Evolutionary conservation across 2,797 vertebrate genomes (phyloP), one percentile per base, ranked within the genome.

Genomic region (Eptatretus atami): DNA sequence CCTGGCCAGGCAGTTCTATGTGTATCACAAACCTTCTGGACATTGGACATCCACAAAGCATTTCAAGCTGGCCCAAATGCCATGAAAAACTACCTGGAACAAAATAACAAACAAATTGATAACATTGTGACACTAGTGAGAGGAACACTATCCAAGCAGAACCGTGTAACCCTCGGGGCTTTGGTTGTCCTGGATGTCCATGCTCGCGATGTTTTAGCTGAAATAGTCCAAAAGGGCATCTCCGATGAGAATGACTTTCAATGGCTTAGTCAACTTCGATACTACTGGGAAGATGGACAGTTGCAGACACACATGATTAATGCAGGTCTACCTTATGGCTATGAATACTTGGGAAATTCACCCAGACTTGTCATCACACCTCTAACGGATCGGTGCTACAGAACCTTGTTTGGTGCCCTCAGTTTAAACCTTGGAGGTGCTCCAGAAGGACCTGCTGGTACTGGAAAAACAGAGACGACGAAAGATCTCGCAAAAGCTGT

Each of bases 301-400:
- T 77, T 90, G 53, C 76, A 86, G 72, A 88, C 82, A 66, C 87
- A 81, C 72, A 88, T 87, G 84, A 88, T 86, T 68, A 86, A 86
- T 65, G 80, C 84, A 8, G 82, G 80, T 53, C 76, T 86, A 72
- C 74, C 74, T 10, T 87, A 90, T 53, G 83, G 86, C 44, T 87
- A 88, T 1, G 84, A 93, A 63, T 93, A 90, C 68, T 78, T 86
- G 66, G 83, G 85, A 53, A 87, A 86, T 71, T 84, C 82, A 4
- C 78, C 80, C 15, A 75, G 84, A 52, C 71, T 90, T 70, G 84
- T 90, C 70, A 86, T 93, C 67, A 93, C 83, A 12, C 85, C 84
- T 1, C 81, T 93, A 65, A 87, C 84, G 6, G 84, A 88, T 69
- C 78, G 84, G 70, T 93, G 85, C 72, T 88, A 93, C 76, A 80